A percentile compares a stretch with the other conserved stretches of the same genome.
These are phyloP conservation scores for Perca schrenkii DNA, from an alignment of 2,113 vertebrate genomes.

Conservation along the genomic window DNA sequence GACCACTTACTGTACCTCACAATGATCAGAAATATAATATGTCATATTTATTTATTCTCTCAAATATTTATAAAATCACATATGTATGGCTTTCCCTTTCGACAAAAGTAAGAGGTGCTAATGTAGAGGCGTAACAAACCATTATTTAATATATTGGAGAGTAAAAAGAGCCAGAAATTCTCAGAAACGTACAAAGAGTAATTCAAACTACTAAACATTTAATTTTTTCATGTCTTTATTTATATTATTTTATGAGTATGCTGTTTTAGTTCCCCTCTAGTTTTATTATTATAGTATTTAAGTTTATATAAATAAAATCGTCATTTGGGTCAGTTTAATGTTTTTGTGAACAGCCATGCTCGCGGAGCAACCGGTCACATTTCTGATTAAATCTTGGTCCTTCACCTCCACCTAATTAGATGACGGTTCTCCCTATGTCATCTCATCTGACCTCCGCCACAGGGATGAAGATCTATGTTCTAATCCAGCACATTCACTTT, in stretches of 20 bases:
- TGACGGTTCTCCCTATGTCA: constrained; percentile 39
- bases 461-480: neutral
- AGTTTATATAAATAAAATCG: neutral
- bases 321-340: neutral
- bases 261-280: neutral
- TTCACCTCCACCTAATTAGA: constrained; percentile 48
- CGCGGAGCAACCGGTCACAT: constrained; percentile 34
- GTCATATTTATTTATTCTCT: neutral
- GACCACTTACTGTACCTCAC: neutral
- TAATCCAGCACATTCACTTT: neutral
- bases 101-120: neutral
- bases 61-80: neutral
- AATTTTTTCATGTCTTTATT: neutral
- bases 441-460: constrained; percentile 45
- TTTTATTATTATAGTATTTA: neutral
- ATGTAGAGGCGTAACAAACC: neutral
- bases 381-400: constrained; percentile 46
- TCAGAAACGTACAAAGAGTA: neutral
- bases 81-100: neutral
- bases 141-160: neutral
- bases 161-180: neutral
- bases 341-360: constrained; percentile 10
- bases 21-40: too few relatives aligned
- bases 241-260: neutral
- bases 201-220: neutral